Base-by-base conservation (phyloP, 23 tunicate species). In the Botrylloides violaceus region DNA sequence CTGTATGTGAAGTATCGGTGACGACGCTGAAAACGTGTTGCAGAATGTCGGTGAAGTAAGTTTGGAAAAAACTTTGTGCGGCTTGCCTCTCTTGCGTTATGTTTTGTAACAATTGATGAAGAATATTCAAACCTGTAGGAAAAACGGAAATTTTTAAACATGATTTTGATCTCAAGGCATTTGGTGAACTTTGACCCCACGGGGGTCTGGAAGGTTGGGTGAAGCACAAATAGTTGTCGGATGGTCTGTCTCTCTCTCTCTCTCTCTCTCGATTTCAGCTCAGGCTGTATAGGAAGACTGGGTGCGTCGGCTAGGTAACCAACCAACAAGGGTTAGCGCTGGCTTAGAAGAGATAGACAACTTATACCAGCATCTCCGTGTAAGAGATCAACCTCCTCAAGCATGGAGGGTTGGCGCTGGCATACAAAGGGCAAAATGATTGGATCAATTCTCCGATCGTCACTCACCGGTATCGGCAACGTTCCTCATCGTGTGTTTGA, bases 401-500 rank as follows among this genome's bases (percentile, higher is more conserved):
- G 56, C 18, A 15, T 15, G 19, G 19, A 48, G 56, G 19, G 15
- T 48, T 48, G 18, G 15, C 15, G 56, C 56, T 15, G 19, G 56
- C 56, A 19, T 19, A 48, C 19, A 48, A 48, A 48, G 56, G 56
- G 56, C 19, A 18, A 48, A 48, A 48, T 48, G 24, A 24, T 27
- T n/a, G 9, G 19, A 27, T 18, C 65, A 60, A n/a, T n/a, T n/a
- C n/a, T n/a, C n/a, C n/a, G n/a, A n/a, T n/a, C n/a, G 12, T 0
- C 1, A 30, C 47, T 66, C 75, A 78, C 97, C 97, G 28, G 99
- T 95, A 73, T 95, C 88, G 26, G 94, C 95, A 20, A 95, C 99
- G 64, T 95, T 95, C 59, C 99, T 80, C 99, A 95, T 95, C 4
- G 99, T 95, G 73, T 95, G 99, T 60, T 95, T 95, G 75, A 95